Evolutionary conservation across 1,140 invertebrate genomes (phyloP).

Genomic region (Micrasema minimum): DNA sequence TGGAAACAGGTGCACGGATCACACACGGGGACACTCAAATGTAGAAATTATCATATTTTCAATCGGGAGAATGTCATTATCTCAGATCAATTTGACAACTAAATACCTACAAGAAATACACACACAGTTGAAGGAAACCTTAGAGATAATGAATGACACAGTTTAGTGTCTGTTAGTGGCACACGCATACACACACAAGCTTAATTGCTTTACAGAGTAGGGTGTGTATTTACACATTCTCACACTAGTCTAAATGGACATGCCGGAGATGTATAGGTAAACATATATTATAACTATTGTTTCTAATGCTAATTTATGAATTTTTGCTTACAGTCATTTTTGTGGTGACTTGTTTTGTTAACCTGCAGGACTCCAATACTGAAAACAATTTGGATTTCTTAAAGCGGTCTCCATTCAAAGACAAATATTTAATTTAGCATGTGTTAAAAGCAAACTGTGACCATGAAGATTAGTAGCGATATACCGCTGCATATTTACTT

Average conservation of each 20-base stretch:
- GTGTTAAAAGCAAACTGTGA: constrained; percentile 8
- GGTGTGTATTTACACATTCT: constrained; percentile 6
- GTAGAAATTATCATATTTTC: constrained; percentile 28
- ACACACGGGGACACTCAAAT: constrained; percentile 18
- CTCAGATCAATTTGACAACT: constrained; percentile 28
- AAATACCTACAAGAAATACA: constrained; percentile 38
- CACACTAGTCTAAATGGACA: constrained; percentile 24
- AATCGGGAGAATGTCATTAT: constrained; percentile 36
- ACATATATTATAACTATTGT: constrained; percentile 6
- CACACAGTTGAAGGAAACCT: constrained; percentile 44
- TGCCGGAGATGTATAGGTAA: constrained; percentile 2
- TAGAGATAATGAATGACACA: constrained; percentile 45
- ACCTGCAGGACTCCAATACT: constrained; percentile 2
- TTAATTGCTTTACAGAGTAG: constrained; percentile 21
- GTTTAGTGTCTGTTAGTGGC: constrained; percentile 27
- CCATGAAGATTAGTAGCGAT: constrained; percentile 1
- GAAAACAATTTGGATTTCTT: constrained; percentile 15
- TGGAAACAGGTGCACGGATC: constrained; percentile 54
- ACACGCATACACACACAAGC: constrained; percentile 20
- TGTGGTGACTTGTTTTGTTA: constrained; percentile 17
- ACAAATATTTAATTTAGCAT: constrained; percentile 12
- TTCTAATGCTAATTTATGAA: constrained; percentile 25
- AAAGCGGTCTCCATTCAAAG: not conserved
- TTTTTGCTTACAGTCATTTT: constrained; percentile 28
- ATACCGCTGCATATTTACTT: constrained; percentile 1